Base-by-base conservation (phyloP, 2,888 invertebrate species). In the Mythimna ferrago region DNA sequence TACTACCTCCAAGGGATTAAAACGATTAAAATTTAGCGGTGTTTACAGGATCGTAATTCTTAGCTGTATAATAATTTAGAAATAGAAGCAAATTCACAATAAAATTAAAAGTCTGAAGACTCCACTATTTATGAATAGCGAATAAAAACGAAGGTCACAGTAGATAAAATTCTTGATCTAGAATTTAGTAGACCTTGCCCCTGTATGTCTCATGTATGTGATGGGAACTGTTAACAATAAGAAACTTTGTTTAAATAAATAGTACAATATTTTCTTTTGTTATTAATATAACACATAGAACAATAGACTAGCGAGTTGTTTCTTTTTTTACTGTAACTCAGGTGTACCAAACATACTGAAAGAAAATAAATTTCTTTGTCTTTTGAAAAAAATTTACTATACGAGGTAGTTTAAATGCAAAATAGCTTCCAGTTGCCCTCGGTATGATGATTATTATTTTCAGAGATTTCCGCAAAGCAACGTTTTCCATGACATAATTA, bases 111-210 rank as follows among this genome's bases (percentile, higher is more conserved):
- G 10, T 21, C 3, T 48, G 6, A 16, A 26, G 44, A 35, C 0
- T 44, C 5, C 11, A 14, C 14, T 58, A 76, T 80, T 53, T 64
- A 56, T 78, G 54, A 78, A 67, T 77, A 14, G 44, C 16, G 38
- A n/a, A 44, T 11, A 38, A 51, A 51, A 63, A 68, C 26, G 16
- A 19, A 21, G 32, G 44, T 56, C 63, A 35, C n/a, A 66, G 2
- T 32, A 57, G 61, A 48, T 44, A 64, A 48, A 35, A 48, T 67
- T 21, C 35, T 35, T 19, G 19, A 44, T 21, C 54, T 41, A 51
- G 63, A 63, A 77, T 76, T 67, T 57, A 11, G 16, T n/a, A 53
- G 56, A 35, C 69, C 64, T 68, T 61, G 35, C 19, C 2, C 0
- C 26, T 51, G n/a, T 51, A 6, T 51, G 51, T 48, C 2, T 48